Evolutionary conservation across 1,140 invertebrate genomes (phyloP), one percentile per base, ranked within the genome.

Genomic region (Harpegnathos saltator): DNA sequence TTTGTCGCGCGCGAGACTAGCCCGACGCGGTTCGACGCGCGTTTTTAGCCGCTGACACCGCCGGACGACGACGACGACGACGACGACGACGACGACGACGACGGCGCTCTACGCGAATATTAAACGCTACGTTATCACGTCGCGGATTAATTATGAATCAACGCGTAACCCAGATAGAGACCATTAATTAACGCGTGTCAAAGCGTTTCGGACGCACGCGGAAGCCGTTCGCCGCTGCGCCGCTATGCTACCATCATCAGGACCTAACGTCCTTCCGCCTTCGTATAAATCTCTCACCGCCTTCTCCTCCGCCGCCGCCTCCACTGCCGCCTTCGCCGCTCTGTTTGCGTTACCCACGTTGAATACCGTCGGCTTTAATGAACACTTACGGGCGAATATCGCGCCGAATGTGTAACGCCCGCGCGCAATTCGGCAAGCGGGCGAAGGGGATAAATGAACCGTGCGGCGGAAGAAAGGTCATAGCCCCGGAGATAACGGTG

Each of bases 311-410:
- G 44, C 29, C 54, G 24, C 63, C 29, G 29, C 14, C n/a, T 19
- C 14, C 14, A 0, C 11, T 29, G 38, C 15, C 61, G n/a, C 48
- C 29, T 33, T 73, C n/a, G 68, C 24, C 59, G 73, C 66, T 1
- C 29, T 66, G 69, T 87, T 74, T 84, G 68, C 86, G 61, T 68
- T 77, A 72, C 50, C n/a, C 68, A 56, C 5, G n/a, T 14, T 58
- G 58, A 29, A 71, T 83, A 87, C 65, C 72, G 66, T 44, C n/a
- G 29, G 78, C 74, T 85, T 85, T 88, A 88, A 88, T 88, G 87
- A 88, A 88, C 87, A 88, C 86, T 88, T 88, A 88, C 72, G 58
- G 65, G 82, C 48, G 86, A 85, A 88, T 88, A 88, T 88, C 82
- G 63, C 58, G 71, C 22, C 68, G 71, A 87, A 82, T 82, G 85